Conservation (phyloP, 1,140 invertebrate genomes). For the Diachasma alloeum region DNA sequence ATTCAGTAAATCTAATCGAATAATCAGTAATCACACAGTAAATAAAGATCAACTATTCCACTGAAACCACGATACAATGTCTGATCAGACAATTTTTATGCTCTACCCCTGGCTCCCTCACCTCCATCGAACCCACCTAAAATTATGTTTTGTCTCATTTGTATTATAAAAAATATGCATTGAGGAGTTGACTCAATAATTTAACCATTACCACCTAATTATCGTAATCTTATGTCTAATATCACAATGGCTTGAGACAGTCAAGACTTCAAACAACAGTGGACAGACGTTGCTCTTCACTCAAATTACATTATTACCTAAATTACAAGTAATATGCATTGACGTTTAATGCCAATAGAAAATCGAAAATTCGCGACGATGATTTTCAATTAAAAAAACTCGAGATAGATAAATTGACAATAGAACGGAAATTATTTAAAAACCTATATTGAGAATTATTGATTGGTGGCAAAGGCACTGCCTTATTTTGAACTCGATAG, state of each 20-base stretch:
- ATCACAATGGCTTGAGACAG: constrained; percentile 61
- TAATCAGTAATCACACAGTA: background rate
- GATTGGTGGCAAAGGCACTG: background rate
- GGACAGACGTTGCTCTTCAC: background rate
- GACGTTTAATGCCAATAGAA: background rate
- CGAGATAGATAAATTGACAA: background rate
- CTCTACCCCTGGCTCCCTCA: background rate
- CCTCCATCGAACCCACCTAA: background rate
- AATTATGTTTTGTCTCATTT: background rate
- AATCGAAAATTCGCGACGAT: background rate
- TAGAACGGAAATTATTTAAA: background rate
- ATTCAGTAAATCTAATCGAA: background rate
- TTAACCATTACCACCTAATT: constrained; percentile 41
- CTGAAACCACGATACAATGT: background rate
- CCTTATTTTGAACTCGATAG: background rate
- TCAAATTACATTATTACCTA: background rate
- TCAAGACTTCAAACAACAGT: constrained; percentile 42
- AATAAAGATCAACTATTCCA: background rate
- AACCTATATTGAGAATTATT: background rate
- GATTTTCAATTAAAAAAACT: background rate
- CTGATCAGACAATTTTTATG: background rate
- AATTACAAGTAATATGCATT: background rate
- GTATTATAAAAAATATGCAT: constrained; percentile 54
- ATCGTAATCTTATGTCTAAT: constrained; percentile 56
- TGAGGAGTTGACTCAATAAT: constrained; percentile 38